Evolutionary conservation across 2,888 invertebrate genomes (phyloP).

Genomic region (Agrypnus murinus): DNA sequence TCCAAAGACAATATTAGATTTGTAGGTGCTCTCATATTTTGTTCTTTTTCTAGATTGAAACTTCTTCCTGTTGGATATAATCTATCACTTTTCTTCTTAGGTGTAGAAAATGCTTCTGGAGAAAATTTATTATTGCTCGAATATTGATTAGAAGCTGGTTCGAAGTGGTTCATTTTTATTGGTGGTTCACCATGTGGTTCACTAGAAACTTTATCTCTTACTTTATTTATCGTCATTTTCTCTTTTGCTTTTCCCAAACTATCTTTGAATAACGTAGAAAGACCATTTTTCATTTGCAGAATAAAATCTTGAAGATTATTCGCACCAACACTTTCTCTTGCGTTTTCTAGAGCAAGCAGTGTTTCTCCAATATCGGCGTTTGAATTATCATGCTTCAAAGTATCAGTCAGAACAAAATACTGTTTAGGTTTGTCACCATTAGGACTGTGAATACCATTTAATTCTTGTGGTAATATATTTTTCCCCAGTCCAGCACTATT

Average conservation of each 20-base stretch:
- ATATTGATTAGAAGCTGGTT: background rate
- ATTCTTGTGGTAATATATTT: background rate
- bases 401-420: constrained; percentile 16
- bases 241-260: background rate
- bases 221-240: no score
- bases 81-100: constrained; percentile 1
- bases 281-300: constrained; percentile 49
- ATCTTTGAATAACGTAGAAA: constrained; percentile 15
- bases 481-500: no score
- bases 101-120: background rate
- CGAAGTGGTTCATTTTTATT: background rate
- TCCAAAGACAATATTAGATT: no score
- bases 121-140: background rate
- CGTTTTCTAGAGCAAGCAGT: constrained; percentile 42
- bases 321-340: constrained; percentile 50
- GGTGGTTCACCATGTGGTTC: background rate
- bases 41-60: no score
- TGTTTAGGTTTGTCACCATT: background rate
- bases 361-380: constrained; percentile 39
- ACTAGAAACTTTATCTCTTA: background rate
- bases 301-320: constrained; percentile 52
- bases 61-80: no score
- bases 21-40: no score
- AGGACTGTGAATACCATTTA: background rate
- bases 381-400: background rate